Evolutionary conservation across 2,888 invertebrate species (phyloP).

Genomic region (Machimus rusticus): DNA sequence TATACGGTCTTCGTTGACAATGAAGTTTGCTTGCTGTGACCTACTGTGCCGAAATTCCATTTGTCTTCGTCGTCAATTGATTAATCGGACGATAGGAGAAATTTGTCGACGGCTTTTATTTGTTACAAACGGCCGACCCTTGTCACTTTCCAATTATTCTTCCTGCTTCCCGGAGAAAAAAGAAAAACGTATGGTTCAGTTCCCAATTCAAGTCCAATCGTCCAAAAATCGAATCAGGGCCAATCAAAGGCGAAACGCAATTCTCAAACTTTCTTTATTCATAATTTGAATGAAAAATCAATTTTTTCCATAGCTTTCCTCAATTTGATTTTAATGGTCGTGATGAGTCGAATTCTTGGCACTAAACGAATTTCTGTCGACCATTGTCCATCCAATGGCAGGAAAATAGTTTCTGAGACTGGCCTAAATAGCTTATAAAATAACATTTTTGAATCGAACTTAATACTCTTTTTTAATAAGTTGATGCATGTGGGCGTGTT

Average conservation of each 20-base stretch:
- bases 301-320: neutral
- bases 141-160: slow-evolving; percentile 33
- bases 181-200: neutral
- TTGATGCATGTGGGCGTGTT: neutral
- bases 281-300: neutral
- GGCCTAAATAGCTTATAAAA: neutral
- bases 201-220: neutral
- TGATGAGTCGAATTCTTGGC: neutral
- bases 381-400: neutral
- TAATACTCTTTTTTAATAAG: neutral
- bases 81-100: slow-evolving; percentile 38
- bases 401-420: neutral
- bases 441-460: neutral
- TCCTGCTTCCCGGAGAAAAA: neutral
- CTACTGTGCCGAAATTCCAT: slow-evolving; percentile 22
- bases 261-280: neutral
- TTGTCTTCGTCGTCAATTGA: slow-evolving; percentile 39
- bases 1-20: neutral
- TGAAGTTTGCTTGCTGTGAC: slow-evolving; percentile 6
- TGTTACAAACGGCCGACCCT: slow-evolving; percentile 31
- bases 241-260: neutral
- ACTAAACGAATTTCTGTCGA: neutral
- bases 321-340: neutral
- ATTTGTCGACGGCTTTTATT: slow-evolving; percentile 32
- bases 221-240: neutral